These are phyloP conservation scores for Onychostoma macrolepis DNA, from an alignment of 2,113 vertebrate species.

Conservation along the genomic window DNA sequence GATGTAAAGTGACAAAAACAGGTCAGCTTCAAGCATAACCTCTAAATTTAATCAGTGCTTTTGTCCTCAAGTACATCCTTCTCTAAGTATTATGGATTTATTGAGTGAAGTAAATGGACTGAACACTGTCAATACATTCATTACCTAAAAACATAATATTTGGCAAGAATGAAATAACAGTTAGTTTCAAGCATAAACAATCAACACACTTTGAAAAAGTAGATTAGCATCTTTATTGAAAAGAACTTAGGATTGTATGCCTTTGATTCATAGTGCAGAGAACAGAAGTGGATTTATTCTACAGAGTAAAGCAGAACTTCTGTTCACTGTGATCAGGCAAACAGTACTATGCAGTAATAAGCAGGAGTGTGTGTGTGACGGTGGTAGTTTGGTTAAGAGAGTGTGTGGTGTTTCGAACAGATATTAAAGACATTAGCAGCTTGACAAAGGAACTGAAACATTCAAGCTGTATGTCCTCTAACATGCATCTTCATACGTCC, in stretches of 20 bases:
- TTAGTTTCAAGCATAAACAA: background rate
- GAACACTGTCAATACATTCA: background rate
- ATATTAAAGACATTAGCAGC: background rate
- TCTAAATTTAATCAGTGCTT: background rate
- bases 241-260: conserved; percentile 33
- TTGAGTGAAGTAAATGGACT: background rate
- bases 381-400: background rate
- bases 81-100: background rate
- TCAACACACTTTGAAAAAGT: conserved; percentile 45
- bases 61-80: background rate
- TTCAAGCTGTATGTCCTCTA: conserved; percentile 10
- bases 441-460: background rate
- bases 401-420: background rate
- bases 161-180: background rate
- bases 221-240: conserved; percentile 50
- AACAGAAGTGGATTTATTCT: background rate
- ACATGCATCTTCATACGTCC: conserved; percentile 75
- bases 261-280: conserved; percentile 10
- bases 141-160: background rate
- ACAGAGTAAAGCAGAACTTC: background rate
- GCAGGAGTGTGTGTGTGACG: background rate
- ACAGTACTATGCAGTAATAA: background rate
- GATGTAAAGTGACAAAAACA: background rate
- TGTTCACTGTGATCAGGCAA: background rate
- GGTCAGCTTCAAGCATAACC: background rate